Percentiles rank a stretch among this genome's conserved stretches.
Evolutionary conservation across 2,797 vertebrate genomes (phyloP).

Genomic region (Pangasius djambal): DNA sequence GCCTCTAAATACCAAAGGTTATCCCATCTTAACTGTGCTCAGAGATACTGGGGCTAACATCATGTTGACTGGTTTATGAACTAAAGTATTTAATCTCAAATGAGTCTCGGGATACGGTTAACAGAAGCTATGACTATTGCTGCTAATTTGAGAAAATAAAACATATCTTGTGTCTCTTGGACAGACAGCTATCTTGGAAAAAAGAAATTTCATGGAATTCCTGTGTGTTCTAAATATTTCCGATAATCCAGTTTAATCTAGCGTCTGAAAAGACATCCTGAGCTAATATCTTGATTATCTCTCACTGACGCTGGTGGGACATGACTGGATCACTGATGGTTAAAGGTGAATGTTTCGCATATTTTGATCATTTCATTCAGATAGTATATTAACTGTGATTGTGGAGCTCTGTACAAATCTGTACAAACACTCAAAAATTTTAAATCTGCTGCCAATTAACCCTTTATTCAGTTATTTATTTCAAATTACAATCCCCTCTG

Average conservation of each 20-base stretch:
- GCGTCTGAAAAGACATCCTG: neutral
- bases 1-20: neutral
- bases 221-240: neutral
- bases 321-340: neutral
- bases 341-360: neutral
- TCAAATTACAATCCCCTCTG: neutral
- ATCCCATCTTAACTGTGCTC: neutral
- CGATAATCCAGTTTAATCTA: neutral
- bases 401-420: neutral
- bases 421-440: neutral
- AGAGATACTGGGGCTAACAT: neutral
- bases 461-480: no score
- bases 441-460: no score
- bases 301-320: no score
- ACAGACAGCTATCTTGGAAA: neutral
- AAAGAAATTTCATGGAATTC: neutral
- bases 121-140: neutral
- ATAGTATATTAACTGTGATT: neutral
- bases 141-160: neutral
- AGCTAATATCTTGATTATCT: neutral
- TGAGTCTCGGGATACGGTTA: neutral
- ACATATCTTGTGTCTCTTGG: neutral
- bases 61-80: neutral
- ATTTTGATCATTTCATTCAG: constrained; percentile 6
- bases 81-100: neutral